These are phyloP conservation scores for Heliocidaris tuberculata DNA, from an alignment of 35 echinoderm and acorn worm species.

Conservation along the genomic window DNA sequence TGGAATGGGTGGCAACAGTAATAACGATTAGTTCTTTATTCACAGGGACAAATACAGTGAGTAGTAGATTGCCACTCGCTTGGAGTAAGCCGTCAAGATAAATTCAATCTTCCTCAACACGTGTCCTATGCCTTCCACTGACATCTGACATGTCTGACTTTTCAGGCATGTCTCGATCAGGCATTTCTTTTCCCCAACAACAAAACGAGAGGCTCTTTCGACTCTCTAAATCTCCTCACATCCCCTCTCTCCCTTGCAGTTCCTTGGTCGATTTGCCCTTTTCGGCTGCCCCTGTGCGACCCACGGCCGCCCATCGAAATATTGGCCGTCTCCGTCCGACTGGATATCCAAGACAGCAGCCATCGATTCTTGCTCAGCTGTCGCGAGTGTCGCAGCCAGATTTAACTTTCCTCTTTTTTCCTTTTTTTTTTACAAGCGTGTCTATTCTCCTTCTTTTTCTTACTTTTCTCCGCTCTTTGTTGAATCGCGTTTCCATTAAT, in stretches of 20 bases:
- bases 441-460: not conserved
- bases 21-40: too few relatives aligned
- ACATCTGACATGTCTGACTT: not conserved
- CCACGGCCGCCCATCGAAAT: constrained; percentile 13
- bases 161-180: not conserved
- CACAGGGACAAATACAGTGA: not conserved
- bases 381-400: not conserved
- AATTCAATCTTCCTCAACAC: not conserved
- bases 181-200: not conserved
- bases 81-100: not conserved
- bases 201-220: not conserved
- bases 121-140: not conserved
- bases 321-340: constrained; percentile 17
- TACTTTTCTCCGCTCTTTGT: not conserved
- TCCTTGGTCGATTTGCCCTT: not conserved
- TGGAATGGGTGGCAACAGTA: too few relatives aligned
- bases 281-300: constrained; percentile 11
- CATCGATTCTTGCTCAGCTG: constrained; percentile 30
- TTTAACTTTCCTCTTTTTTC: not conserved
- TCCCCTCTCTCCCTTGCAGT: not conserved
- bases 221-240: not conserved
- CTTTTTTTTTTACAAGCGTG: not conserved
- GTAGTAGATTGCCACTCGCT: not conserved
- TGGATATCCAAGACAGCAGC: constrained; percentile 16
- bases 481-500: constrained; percentile 5